Evolutionary conservation across 1,140 invertebrate species (phyloP), one percentile per base, ranked within the genome.

Genomic region (Drosophila rufa): DNA sequence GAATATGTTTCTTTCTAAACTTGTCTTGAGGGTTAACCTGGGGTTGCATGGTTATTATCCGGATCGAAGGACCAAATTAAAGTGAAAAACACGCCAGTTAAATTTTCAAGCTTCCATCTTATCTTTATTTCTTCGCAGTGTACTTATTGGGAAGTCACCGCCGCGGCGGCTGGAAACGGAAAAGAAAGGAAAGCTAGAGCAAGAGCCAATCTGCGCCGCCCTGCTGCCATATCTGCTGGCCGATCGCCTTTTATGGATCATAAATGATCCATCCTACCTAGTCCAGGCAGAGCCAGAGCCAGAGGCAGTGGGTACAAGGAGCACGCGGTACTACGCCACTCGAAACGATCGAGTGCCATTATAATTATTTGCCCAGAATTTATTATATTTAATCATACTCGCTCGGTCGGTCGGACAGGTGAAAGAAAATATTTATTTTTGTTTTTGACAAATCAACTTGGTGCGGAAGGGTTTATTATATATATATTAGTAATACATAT

Each of bases 341-440:
- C 67, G 59, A 86, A 47, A 43, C 65, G 48, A 77, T 81, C 42
- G 64, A 89, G 81, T 83, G 80, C 62, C 27, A 59, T 76, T 77
- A 83, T 79, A 80, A 89, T 80, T 74, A 83, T 86, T 86, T 69
- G 55, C 40, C 38, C 45, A 59, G 60, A 77, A 89, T 87, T 89
- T 89, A 89, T 83, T 83, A 79, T 89, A 69, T 82, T 78, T 65
- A 71, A 75, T 80, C 59, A 58, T 38, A 71, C 36, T 14, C 40
- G 15, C 6, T 15, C 3, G 51, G 30, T 33, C 30, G 30, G 59
- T 3, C 8, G 4, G 40, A 61, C 27, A 15, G 27, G 33, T 40
- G 22, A 66, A 36, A 66, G 43, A 48, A 62, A 19, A 62, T 42
- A 42, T 64, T 38, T 58, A 14, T 56, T n/a, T 38, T 56, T n/a